Base-by-base conservation (phyloP, 2,888 invertebrate species). In the Taphrorychus bicolor region DNA sequence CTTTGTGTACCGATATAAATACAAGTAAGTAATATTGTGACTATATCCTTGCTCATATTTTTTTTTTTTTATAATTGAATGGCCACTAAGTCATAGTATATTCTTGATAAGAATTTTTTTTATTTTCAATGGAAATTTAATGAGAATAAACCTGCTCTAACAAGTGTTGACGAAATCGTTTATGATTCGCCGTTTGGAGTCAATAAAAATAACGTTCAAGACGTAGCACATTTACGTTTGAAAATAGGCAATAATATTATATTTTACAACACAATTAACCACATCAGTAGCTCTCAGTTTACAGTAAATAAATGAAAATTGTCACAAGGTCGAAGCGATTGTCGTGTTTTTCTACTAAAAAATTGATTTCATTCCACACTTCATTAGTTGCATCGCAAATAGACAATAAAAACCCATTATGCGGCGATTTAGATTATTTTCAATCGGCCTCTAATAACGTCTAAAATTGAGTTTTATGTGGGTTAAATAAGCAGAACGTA, bases 11-110 rank as follows among this genome's bases (percentile, higher is more conserved):
- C 61, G 82, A 82, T 74, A 68, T 83, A 53, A 79, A 82, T 72
- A 79, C 83, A 42, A 80, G 85, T 85, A 81, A 79, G 74, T 70
- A 42, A n/a, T n/a, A n/a, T n/a, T n/a, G n/a, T n/a, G n/a, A n/a
- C n/a, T n/a, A n/a, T n/a, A n/a, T n/a, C n/a, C n/a, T n/a, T n/a
- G n/a, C n/a, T n/a, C n/a, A n/a, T n/a, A n/a, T n/a, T n/a, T n/a
- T n/a, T n/a, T n/a, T n/a, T n/a, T n/a, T n/a, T n/a, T n/a, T n/a
- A n/a, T n/a, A n/a, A n/a, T n/a, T n/a, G n/a, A n/a, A n/a, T n/a
- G n/a, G n/a, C n/a, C n/a, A n/a, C n/a, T n/a, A n/a, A n/a, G n/a
- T n/a, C n/a, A n/a, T n/a, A n/a, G n/a, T n/a, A n/a, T n/a, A n/a
- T n/a, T n/a, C n/a, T n/a, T n/a, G n/a, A n/a, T n/a, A n/a, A n/a